A percentile compares a stretch with the other conserved stretches of the same genome.
phyloP scores from a whole-genome alignment of 2,797 vertebrate genomes.

The Margarornis squamiger region DNA sequence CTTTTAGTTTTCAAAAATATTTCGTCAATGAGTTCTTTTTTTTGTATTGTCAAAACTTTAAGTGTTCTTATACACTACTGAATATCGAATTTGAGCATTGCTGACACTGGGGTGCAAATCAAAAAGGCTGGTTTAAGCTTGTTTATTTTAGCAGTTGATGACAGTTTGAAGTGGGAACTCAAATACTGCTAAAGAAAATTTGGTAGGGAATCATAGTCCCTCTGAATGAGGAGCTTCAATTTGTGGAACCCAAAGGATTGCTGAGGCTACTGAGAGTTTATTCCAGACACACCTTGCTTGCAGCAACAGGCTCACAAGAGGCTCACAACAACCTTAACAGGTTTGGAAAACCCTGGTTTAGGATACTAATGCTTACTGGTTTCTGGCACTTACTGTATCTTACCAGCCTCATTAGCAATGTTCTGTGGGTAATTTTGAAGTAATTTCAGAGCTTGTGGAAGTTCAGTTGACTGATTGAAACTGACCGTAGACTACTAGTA shows the following conservation, averaged over 20 bases:
- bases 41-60: background rate
- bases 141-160: background rate
- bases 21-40: background rate
- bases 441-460: background rate
- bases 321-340: accelerated
- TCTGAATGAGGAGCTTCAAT: background rate
- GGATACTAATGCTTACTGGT: background rate
- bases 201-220: background rate
- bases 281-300: background rate
- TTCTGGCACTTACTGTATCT: background rate
- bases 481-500: background rate
- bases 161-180: background rate
- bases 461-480: background rate
- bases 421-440: background rate
- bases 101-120: background rate
- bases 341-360: background rate
- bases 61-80: background rate
- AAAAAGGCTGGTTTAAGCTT: background rate
- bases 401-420: background rate
- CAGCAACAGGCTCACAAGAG: background rate
- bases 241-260: background rate
- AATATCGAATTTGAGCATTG: background rate
- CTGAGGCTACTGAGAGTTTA: background rate
- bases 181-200: background rate
- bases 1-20: constrained; percentile 17